phyloP scores from a whole-genome alignment of 37 sponge, comb jelly and placozoan genomes.

The Eunapius fragilis region DNA sequence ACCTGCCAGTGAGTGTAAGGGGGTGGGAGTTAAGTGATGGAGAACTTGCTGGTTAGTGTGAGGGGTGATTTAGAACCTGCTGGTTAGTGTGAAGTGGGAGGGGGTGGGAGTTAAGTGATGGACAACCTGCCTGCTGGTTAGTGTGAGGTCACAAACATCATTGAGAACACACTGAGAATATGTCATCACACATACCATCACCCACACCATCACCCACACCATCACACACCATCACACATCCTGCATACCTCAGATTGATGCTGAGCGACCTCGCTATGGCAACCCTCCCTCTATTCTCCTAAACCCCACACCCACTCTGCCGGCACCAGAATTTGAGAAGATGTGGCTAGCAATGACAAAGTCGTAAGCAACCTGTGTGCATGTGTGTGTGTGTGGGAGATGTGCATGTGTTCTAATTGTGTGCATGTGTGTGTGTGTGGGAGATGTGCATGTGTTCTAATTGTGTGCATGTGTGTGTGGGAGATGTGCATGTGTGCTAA shows the following conservation, averaged over 20 bases:
- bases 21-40: too few relatives aligned
- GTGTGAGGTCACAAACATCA: too few relatives aligned
- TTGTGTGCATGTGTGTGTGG: too few relatives aligned
- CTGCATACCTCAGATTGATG: not conserved
- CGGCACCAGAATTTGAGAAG: conserved; percentile 83
- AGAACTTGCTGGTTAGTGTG: not conserved
- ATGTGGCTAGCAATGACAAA: conserved; percentile 67
- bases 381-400: too few relatives aligned
- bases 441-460: too few relatives aligned
- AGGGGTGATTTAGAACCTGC: too few relatives aligned
- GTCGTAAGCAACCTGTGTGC: conserved; percentile 26
- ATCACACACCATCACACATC: not conserved
- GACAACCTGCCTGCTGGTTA: too few relatives aligned
- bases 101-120: not conserved
- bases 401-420: too few relatives aligned
- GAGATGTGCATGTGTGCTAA: too few relatives aligned
- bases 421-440: too few relatives aligned
- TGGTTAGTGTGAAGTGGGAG: not conserved
- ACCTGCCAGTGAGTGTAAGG: not conserved
- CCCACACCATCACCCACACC: not conserved
- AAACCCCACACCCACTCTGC: conserved; percentile 59
- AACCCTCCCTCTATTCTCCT: conserved; percentile 70
- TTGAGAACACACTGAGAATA: too few relatives aligned
- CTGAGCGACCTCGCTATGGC: not conserved
- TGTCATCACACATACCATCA: not conserved